These are phyloP conservation scores for Otus sunia DNA, from an alignment of 2,113 vertebrate species.

Conservation along the genomic window DNA sequence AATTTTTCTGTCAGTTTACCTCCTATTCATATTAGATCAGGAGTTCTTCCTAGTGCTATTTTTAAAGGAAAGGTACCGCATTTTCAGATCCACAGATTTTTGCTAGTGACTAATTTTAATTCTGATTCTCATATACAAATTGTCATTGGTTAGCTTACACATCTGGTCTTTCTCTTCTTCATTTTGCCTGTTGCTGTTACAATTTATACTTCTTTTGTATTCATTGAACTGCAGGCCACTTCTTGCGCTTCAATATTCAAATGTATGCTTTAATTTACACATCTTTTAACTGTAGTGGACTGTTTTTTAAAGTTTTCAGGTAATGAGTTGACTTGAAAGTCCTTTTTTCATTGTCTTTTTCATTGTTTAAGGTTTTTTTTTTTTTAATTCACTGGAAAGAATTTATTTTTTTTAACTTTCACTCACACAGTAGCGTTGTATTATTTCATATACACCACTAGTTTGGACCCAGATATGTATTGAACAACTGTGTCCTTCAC, in stretches of 20 bases:
- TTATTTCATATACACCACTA: neutral
- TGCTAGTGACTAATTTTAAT: neutral
- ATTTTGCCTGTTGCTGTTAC: neutral
- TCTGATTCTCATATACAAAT: neutral
- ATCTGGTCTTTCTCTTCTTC: neutral
- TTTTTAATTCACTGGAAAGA: neutral
- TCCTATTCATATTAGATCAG: neutral
- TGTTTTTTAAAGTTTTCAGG: neutral
- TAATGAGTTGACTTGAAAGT: neutral
- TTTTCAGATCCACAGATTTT: neutral
- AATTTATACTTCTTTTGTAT: neutral
- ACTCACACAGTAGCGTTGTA: neutral
- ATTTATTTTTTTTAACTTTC: rapidly evolving
- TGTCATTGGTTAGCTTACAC: neutral
- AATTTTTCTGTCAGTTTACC: neutral
- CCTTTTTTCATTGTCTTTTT: neutral
- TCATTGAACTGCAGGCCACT: neutral
- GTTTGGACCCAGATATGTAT: neutral
- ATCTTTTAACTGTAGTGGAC: neutral
- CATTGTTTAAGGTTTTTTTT: neutral
- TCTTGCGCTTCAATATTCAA: neutral
- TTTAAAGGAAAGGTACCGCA: neutral
- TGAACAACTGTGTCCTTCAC: neutral
- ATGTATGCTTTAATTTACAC: neutral
- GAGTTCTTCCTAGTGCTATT: neutral